Evolutionary conservation across 2,888 invertebrate genomes (phyloP), one percentile per base, ranked within the genome.

Genomic region (Tetragonisca angustula): DNA sequence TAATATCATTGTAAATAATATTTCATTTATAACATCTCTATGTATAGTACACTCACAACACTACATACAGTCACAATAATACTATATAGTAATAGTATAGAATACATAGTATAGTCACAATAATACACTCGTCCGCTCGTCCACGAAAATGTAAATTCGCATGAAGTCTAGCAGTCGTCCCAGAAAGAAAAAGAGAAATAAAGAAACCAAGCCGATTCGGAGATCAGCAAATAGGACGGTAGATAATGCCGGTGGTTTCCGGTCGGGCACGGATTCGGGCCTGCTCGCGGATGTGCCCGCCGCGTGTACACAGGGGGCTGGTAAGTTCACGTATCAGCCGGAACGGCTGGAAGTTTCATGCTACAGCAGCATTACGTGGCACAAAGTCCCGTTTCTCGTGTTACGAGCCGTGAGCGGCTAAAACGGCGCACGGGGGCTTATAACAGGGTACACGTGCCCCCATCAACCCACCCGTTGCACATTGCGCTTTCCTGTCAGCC

Each of bases 331-430:
- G 87, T 86, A 87, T 79, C 88, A 84, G 65, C 56, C 61, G 81
- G 79, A 86, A 80, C 77, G 77, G 71, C 75, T 87, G 84, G 70
- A 81, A 88, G 80, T 88, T 89, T 84, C 86, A 77, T 80, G 88
- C 87, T 74, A 76, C 86, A 85, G 83, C 84, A 79, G 86, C 84
- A 82, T 89, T 89, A 87, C 84, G 81, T 85, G 86, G 86, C 86
- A 86, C 86, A 86, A 89, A 89, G 89, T 88, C 87, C 89, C 79
- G 85, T 89, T 27, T 87, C 85, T 89, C 89, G 76, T 87, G 81
- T 89, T 87, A 87, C 85, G 82, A 84, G 82, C 56, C 59, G 62
- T 72, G 68, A 70, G 68, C 52, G 76, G 78, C 70, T 83, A 36
- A 70, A 83, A 70, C 77, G 49, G 77, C 69, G 68, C 76, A 77